These are phyloP conservation scores for Ophion ellenae DNA, from an alignment of 2,888 invertebrate genomes.

Conservation along the genomic window DNA sequence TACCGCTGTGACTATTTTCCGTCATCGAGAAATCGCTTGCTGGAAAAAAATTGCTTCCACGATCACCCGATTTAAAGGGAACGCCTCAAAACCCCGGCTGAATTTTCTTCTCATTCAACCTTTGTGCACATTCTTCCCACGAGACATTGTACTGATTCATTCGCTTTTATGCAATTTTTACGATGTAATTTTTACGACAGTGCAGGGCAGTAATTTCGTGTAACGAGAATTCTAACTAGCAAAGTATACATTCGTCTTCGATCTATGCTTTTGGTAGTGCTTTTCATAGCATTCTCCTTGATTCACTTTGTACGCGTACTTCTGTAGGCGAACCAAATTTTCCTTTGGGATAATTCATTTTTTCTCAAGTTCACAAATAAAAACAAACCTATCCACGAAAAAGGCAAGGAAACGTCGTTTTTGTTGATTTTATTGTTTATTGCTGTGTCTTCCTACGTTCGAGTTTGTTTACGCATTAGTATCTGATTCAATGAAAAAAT, in stretches of 20 bases:
- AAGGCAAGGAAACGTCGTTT: background rate
- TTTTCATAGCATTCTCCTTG: background rate
- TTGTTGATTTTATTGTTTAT: no score
- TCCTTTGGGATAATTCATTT: slow-evolving; percentile 3
- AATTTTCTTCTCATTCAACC: slow-evolving; percentile 7
- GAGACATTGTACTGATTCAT: background rate
- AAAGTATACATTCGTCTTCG: background rate
- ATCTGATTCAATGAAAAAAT: background rate
- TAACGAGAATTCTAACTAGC: background rate
- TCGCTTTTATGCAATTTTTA: background rate
- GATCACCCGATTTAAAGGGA: slow-evolving; percentile 1
- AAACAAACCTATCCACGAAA: no score
- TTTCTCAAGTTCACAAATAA: no score
- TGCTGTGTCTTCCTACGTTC: no score
- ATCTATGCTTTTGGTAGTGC: background rate
- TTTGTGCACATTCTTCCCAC: background rate
- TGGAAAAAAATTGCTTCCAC: slow-evolving; percentile 37
- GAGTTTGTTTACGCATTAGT: background rate
- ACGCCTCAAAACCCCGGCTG: background rate
- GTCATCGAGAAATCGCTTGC: background rate
- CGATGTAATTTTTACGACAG: background rate
- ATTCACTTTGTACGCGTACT: background rate
- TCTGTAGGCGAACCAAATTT: background rate
- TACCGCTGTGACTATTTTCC: slow-evolving; percentile 37
- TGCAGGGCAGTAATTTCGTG: background rate